Evolutionary conservation across 2,113 vertebrate species (phyloP), one percentile per base, ranked within the genome.

Genomic region (Bufo bufo): DNA sequence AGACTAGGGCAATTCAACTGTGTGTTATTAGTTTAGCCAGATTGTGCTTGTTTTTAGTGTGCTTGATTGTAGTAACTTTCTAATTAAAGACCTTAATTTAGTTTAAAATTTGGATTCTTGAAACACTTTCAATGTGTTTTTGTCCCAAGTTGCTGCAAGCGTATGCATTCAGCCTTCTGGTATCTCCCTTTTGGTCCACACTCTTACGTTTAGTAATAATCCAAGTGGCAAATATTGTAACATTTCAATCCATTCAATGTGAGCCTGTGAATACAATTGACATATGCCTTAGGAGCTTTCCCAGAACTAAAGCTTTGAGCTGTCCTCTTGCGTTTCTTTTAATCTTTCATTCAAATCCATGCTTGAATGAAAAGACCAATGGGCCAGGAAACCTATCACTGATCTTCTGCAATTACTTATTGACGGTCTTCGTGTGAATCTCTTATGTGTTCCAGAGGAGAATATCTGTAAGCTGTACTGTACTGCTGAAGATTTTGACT

Each of bases 391-490:
- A 71, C 2, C 16, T 13, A 71, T 71, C 3, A 71, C 69, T 6
- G 13, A 33, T 33, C 6, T 58, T 9, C 3, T 74, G 71, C 17
- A 19, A 47, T 49, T 5, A 19, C 0, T 20, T 50, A 4, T 19
- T 20, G 6, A 33, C 6, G 49, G 5, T 75, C 3, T 17, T 54
- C 1, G 23, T 20, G 2, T n/a, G 12, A 47, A 45, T 54, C 50
- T 43, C 33, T 49, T 87, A 17, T 82, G 17, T 88, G 14, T 87
- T 92, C 47, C 93, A 99, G 98, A 97, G 92, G 96, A 98, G 92
- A 97, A 99, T 88, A 94, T 96, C 90, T 99, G 98, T 90, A 99
- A 99, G 91, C 94, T 99, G n/a, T 99, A 99, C 92, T 99, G 98
- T 95, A 99, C 97, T 69, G 98, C 98, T n/a, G 97, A 99, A 93